A percentile compares a stretch with the other conserved stretches of the same genome.
Evolutionary conservation across 1,140 invertebrate species (phyloP).

Genomic region (Diabrotica undecimpunctata): DNA sequence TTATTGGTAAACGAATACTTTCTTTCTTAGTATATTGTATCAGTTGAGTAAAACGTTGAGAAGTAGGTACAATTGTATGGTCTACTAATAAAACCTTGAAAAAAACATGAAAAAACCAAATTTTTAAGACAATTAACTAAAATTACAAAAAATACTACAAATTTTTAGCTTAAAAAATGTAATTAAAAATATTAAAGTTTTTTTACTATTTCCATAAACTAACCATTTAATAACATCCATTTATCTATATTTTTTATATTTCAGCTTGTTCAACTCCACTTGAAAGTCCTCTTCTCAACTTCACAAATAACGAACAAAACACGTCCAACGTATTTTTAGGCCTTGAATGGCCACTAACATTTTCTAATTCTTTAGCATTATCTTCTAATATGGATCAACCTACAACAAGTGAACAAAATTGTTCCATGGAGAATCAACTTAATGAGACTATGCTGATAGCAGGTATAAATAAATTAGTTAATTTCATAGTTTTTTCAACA

Average conservation of each 20-base stretch:
- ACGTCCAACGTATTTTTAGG: slow-evolving; percentile 14
- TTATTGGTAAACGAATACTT: too few relatives aligned
- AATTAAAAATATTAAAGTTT: too few relatives aligned
- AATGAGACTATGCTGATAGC: slow-evolving; percentile 16
- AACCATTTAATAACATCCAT: not conserved
- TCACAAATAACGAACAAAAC: slow-evolving; percentile 5
- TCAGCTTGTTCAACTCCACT: slow-evolving; percentile 15
- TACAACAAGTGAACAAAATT: not conserved
- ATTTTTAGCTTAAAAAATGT: too few relatives aligned
- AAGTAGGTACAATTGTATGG: too few relatives aligned
- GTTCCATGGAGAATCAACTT: slow-evolving; percentile 12
- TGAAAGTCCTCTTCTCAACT: slow-evolving; percentile 16
- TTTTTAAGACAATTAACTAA: too few relatives aligned
- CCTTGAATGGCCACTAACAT: slow-evolving; percentile 14
- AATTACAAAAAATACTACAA: too few relatives aligned
- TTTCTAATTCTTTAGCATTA: slow-evolving; percentile 7
- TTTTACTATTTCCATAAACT: too few relatives aligned
- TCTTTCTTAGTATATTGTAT: too few relatives aligned
- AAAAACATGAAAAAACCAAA: too few relatives aligned
- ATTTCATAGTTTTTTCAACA: too few relatives aligned
- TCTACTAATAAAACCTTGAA: too few relatives aligned
- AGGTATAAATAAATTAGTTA: slow-evolving; percentile 4
- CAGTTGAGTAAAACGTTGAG: too few relatives aligned
- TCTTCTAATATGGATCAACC: slow-evolving; percentile 3
- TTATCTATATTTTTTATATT: not conserved